Evolutionary conservation across 2,797 vertebrate species (phyloP).

Genomic region (Melopsittacus undulatus): DNA sequence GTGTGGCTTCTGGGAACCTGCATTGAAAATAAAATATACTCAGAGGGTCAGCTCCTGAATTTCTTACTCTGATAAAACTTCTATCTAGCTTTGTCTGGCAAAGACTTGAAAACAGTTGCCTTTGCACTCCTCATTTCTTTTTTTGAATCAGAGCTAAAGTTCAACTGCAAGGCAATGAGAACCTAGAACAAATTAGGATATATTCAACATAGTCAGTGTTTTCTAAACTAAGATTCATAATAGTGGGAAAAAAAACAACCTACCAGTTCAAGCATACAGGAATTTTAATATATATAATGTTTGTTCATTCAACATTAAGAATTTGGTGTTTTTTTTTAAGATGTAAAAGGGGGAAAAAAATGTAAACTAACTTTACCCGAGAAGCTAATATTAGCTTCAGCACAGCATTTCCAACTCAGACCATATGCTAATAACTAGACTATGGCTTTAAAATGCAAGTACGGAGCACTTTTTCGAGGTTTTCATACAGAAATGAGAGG

Average conservation of each 20-base stretch:
- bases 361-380: not conserved
- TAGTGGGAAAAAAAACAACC: not conserved
- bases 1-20: constrained; percentile 36
- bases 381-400: not conserved
- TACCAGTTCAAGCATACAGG: not conserved
- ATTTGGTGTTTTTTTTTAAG: not conserved
- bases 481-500: not conserved
- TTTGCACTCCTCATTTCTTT: not conserved
- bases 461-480: not conserved
- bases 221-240: not conserved
- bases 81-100: not conserved
- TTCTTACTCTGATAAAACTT: constrained; percentile 1
- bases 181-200: not conserved
- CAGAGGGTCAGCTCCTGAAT: constrained; percentile 27
- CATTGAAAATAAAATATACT: constrained; percentile 44
- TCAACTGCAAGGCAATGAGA: not conserved
- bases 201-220: not conserved
- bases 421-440: not conserved
- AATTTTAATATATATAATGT: not conserved
- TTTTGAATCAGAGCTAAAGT: not conserved
- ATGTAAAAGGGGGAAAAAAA: too few relatives aligned
- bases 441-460: not conserved
- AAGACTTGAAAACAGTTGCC: not conserved
- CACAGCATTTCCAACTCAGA: not conserved
- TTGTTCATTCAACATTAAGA: not conserved